Evolutionary conservation across 2,113 vertebrate genomes (phyloP).

Genomic region (Epinephelus moara): DNA sequence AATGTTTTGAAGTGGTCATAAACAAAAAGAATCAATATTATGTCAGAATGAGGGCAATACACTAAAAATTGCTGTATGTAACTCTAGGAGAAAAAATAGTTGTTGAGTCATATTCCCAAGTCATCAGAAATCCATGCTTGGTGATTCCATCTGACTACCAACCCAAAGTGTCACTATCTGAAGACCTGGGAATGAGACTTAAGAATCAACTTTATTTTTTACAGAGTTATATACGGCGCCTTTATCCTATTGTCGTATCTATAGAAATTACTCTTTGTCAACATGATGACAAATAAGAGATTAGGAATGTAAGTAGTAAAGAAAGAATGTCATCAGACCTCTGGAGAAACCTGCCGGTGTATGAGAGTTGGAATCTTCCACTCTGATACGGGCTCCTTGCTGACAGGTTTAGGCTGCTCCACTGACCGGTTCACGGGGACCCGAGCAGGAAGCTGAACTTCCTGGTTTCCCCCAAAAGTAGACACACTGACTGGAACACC

Average conservation of each 20-base stretch:
- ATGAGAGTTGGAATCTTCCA: conserved; percentile 77
- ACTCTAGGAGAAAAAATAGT: no score
- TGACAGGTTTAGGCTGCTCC: conserved; percentile 60
- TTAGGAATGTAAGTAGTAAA: background rate
- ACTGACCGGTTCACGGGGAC: conserved; percentile 49
- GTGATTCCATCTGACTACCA: no score
- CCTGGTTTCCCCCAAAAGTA: conserved; percentile 44
- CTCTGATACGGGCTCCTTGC: conserved; percentile 66
- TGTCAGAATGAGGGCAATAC: background rate
- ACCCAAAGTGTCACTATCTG: no score
- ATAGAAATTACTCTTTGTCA: no score
- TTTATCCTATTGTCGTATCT: no score
- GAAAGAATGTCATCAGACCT: conserved; percentile 68
- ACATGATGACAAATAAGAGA: background rate
- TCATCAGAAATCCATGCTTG: no score
- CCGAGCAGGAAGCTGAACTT: conserved; percentile 51
- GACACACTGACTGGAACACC: background rate
- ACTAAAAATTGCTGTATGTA: background rate
- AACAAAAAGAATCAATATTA: background rate
- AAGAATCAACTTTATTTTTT: no score
- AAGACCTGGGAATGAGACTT: no score
- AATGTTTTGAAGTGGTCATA: background rate
- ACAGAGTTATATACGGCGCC: no score
- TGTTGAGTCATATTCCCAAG: no score
- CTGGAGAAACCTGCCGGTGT: conserved; percentile 73